Evolutionary conservation across 2,888 invertebrate genomes (phyloP), one percentile per base, ranked within the genome.

Genomic region (Tachystola acroxantha): DNA sequence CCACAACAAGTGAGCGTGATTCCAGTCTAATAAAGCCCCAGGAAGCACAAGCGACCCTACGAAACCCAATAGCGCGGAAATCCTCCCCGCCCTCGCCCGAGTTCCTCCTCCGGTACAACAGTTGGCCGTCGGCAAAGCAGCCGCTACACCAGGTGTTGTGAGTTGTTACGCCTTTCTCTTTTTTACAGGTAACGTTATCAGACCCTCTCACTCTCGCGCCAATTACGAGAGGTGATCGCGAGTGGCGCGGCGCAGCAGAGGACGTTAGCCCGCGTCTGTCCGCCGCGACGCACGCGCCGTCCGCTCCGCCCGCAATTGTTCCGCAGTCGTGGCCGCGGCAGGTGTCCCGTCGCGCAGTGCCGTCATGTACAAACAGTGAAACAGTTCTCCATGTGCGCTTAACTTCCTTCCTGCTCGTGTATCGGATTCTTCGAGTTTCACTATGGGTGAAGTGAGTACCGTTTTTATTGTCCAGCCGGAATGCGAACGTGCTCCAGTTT

Each of bases 361-460:
- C 71, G 80, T 79, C 65, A 82, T 80, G 81, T 75, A 61, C 66
- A 63, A 57, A 62, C 63, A 67, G 80, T 78, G 75, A 72, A 68
- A 69, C 62, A 63, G 68, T 75, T 67, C 53, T 50, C 47, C 47
- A 49, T 62, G 68, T 63, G 58, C 52, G 51, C 39, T 48, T 50
- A 40, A 53, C 51, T 62, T 57, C 52, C 58, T 63, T 64, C 58
- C 57, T 54, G 46, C 46, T 53, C 47, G 58, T 60, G 58, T 56
- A 50, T 56, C 49, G 59, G 58, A 63, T 64, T 57, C 55, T 52
- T 60, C 52, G 50, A 54, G 50, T 61, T 53, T 58, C 67, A 73
- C 56, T 43, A 86, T 86, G 85, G 72, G 76, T 60, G 85, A 86
- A 75, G 85, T 86, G 64, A 86, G 85, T 16, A 16, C 50, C 45